Conservation (phyloP, 2,113 vertebrate species). For the Camelus bactrianus region DNA sequence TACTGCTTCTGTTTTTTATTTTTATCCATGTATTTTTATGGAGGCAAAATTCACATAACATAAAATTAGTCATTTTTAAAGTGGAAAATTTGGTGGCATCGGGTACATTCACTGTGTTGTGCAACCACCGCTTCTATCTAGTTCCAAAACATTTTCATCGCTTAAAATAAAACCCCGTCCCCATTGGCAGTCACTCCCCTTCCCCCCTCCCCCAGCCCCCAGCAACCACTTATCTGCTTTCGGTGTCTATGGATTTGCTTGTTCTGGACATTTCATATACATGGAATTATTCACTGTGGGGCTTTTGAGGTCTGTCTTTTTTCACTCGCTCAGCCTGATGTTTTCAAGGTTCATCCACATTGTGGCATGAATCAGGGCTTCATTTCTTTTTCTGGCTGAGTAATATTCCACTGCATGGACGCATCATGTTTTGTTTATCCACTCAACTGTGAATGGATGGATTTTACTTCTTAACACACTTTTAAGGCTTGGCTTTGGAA, state of each 20-base stretch:
- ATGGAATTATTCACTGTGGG: neutral
- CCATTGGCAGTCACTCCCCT: rapidly evolving
- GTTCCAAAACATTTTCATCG: neutral
- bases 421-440: rapidly evolving
- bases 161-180: neutral
- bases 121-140: neutral
- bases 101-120: neutral
- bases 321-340: rapidly evolving
- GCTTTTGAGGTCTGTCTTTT: neutral
- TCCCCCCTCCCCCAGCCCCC: neutral
- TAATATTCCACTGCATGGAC: rapidly evolving
- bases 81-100: neutral
- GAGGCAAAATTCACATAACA: neutral
- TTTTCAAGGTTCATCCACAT: rapidly evolving
- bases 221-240: neutral
- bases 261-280: neutral
- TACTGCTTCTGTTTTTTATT: neutral
- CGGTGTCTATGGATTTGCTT: neutral
- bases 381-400: neutral
- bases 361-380: rapidly evolving
- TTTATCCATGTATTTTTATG: conserved; percentile 52
- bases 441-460: neutral
- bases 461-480: neutral
- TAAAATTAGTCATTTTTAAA: conserved; percentile 17
- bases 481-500: conserved; percentile 68